Evolutionary conservation across 2,888 invertebrate genomes (phyloP), one percentile per base, ranked within the genome.

Genomic region (Ophion obscuratus): DNA sequence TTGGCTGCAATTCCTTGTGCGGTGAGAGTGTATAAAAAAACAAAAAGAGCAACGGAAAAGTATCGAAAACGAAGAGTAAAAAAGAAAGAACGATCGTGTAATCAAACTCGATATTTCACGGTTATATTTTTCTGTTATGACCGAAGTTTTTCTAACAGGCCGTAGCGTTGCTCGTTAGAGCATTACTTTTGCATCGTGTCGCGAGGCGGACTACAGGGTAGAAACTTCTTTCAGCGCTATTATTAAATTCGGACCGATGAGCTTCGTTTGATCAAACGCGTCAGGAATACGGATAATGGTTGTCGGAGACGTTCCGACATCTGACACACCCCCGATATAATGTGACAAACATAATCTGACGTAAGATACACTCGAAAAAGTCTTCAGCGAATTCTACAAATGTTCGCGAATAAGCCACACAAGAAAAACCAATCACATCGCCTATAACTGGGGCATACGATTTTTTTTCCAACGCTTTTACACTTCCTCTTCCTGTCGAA

Each of bases 1-100:
- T 71, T 78, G 85, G 40, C 73, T 70, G 62, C n/a, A 64, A 73
- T 44, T 74, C 78, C 59, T 20, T 74, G 59, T 83, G 67, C 68
- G 70, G 74, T 53, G 64, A 70, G 36, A 74, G 66, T 73, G 83
- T 53, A 74, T 73, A 66, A 71, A 36, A 36, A 67, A 77, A 59
- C 11, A 73, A 62, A 79, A 79, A 44, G 47, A 61, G 66, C 64
- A 36, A 67, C 9, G 10, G 44, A 57, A 40, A 73, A 62, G 17
- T 24, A 64, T 47, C 1, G 6, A 20, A 9, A 17, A 24, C 11
- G 11, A 17, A 40, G n/a, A n/a, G n/a, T 36, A 53, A 53, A 53
- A 70, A 59, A 59, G 11, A 10, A 40, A 24, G 6, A 62, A 74
- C 27, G n/a, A 20, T 53, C 5, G 24, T 31, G 57, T 53, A 57